These are phyloP conservation scores for Cabera pusaria DNA, from an alignment of 2,888 invertebrate species.

Conservation along the genomic window DNA sequence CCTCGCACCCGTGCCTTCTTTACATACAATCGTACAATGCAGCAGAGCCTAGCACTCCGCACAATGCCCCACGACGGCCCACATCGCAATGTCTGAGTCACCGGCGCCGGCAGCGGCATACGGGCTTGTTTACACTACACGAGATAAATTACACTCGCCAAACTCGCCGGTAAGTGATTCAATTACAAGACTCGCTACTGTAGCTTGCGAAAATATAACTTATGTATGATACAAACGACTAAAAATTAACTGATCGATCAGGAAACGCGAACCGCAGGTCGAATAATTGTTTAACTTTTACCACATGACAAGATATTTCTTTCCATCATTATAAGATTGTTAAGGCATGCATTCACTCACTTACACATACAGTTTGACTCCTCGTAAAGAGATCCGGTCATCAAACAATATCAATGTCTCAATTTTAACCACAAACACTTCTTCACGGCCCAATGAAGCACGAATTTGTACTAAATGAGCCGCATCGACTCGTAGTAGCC, in stretches of 20 bases:
- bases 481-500: conserved; percentile 45
- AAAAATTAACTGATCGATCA: conserved; percentile 10
- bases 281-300: conserved; percentile 7
- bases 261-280: conserved; percentile 9
- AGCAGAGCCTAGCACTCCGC: conserved; percentile 42
- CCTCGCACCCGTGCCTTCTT: conserved; percentile 74
- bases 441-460: conserved; percentile 54
- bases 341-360: conserved; percentile 9
- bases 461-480: conserved; percentile 52
- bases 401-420: conserved; percentile 48
- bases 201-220: conserved; percentile 30
- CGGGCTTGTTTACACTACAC: conserved; percentile 72
- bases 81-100: conserved; percentile 76
- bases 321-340: conserved; percentile 8
- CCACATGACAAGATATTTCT: conserved; percentile 9
- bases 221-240: conserved; percentile 23
- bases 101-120: conserved; percentile 59
- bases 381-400: conserved; percentile 19
- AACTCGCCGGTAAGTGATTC: conserved; percentile 42
- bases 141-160: conserved; percentile 66
- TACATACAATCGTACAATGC: conserved; percentile 75
- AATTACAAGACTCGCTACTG: conserved; percentile 36
- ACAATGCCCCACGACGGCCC: conserved; percentile 61
- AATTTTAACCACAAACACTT: conserved; percentile 51
- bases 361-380: too few species aligned